Percentiles rank a stretch among this genome's conserved stretches.
These are phyloP conservation scores for Cremastobaeus sp. DNA, from an alignment of 2,888 invertebrate species.

Conservation along the genomic window DNA sequence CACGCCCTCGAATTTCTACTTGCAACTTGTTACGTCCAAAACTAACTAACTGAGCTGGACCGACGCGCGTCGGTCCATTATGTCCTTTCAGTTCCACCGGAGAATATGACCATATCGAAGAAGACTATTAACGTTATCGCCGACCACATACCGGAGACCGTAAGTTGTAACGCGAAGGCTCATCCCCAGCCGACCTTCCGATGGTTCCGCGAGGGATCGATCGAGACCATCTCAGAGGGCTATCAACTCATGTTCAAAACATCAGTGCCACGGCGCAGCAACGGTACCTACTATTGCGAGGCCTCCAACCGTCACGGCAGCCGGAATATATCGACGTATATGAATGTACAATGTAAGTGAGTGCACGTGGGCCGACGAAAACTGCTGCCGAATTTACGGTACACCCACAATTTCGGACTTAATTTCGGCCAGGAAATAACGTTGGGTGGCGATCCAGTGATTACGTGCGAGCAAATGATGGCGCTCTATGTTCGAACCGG, in stretches of 20 bases:
- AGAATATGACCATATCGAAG: slow-evolving; percentile 87
- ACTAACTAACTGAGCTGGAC: slow-evolving; percentile 25
- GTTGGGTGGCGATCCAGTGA: too few relatives aligned
- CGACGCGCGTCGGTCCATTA: slow-evolving; percentile 26
- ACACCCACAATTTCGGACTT: slow-evolving; percentile 28
- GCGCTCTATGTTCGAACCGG: too few relatives aligned
- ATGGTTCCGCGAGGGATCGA: slow-evolving; percentile 84
- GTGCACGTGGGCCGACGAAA: slow-evolving; percentile 5
- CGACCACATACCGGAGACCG: slow-evolving; percentile 80
- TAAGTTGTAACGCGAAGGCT: slow-evolving; percentile 82
- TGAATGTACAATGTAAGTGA: slow-evolving; percentile 91
- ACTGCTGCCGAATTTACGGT: slow-evolving; percentile 18
- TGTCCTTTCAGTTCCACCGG: slow-evolving; percentile 85
- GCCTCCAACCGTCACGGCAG: slow-evolving; percentile 89
- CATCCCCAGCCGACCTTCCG: slow-evolving; percentile 85
- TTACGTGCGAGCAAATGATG: too few relatives aligned
- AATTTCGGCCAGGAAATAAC: slow-evolving; percentile 45
- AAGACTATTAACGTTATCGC: slow-evolving; percentile 80
- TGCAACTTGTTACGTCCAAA: slow-evolving; percentile 12
- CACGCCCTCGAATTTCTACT: slow-evolving; percentile 15
- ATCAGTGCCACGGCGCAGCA: slow-evolving; percentile 84
- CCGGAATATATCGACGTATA: slow-evolving; percentile 83
- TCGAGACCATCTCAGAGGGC: slow-evolving; percentile 78
- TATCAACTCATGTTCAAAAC: slow-evolving; percentile 82
- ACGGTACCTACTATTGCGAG: slow-evolving; percentile 88